Evolutionary conservation across 1,140 invertebrate genomes (phyloP).

Genomic region (Zaprionus davidi): DNA sequence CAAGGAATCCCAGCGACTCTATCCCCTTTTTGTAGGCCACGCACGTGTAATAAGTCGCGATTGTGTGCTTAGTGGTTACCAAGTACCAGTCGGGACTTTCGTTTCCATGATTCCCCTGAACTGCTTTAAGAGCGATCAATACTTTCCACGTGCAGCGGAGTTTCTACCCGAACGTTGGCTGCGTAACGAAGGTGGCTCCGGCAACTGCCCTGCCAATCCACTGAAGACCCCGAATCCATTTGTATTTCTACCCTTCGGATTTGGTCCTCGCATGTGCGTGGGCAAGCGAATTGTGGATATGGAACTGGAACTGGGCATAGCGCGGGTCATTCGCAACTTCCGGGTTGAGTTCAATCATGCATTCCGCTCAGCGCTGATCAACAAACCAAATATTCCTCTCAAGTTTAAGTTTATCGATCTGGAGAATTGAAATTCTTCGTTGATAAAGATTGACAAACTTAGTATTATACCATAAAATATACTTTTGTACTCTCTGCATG

Average conservation of each 20-base stretch:
- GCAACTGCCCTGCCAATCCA: slow-evolving; percentile 54
- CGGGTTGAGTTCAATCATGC: slow-evolving; percentile 85
- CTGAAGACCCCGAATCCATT: slow-evolving; percentile 86
- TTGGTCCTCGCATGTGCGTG: slow-evolving; percentile 86
- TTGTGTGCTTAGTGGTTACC: slow-evolving; percentile 86
- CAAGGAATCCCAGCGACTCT: slow-evolving; percentile 87
- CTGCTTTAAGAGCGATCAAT: slow-evolving; percentile 82
- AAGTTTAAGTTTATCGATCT: slow-evolving; percentile 75
- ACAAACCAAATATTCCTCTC: slow-evolving; percentile 68
- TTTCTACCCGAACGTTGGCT: slow-evolving; percentile 88
- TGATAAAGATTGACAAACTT: not conserved
- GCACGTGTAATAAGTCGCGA: slow-evolving; percentile 85
- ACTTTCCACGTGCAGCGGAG: slow-evolving; percentile 85
- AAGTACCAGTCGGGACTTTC: slow-evolving; percentile 87
- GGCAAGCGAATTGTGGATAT: slow-evolving; percentile 89
- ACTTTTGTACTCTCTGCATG: not conserved
- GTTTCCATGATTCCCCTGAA: slow-evolving; percentile 85
- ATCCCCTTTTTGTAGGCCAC: slow-evolving; percentile 85
- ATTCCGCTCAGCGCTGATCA: slow-evolving; percentile 61
- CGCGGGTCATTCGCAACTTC: slow-evolving; percentile 86
- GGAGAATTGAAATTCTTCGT: slow-evolving; percentile 24
- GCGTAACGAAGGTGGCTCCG: slow-evolving; percentile 29
- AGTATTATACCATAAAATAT: not conserved
- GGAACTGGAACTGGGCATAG: slow-evolving; percentile 88
- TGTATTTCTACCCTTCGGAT: slow-evolving; percentile 87